Percentiles rank a stretch among this genome's conserved stretches.
These are phyloP conservation scores for Scaptomyza caliginosa DNA, from an alignment of 2,888 invertebrate species.

Conservation along the genomic window DNA sequence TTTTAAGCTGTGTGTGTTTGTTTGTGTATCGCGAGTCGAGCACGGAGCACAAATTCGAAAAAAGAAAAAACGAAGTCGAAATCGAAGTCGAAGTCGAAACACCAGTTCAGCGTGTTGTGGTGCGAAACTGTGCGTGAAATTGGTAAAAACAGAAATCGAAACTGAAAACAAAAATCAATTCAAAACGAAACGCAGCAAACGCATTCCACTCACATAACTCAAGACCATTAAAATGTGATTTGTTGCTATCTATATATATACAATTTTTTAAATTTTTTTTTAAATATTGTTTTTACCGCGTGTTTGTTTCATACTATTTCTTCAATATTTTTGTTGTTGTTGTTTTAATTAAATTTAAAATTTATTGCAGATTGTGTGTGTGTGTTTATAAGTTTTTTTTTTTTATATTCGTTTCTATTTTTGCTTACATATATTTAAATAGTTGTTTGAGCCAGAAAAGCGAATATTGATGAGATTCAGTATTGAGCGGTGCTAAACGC, in stretches of 20 bases:
- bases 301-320: conserved; percentile 15
- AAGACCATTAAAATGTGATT: conserved; percentile 46
- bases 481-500: conserved; percentile 26
- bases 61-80: too few relatives aligned
- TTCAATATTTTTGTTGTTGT: conserved; percentile 9
- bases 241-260: conserved; percentile 23
- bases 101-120: conserved; percentile 24
- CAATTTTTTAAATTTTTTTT: conserved; percentile 8
- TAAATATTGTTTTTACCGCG: conserved; percentile 35
- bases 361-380: conserved; percentile 26
- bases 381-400: conserved; percentile 22
- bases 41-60: conserved; percentile 20
- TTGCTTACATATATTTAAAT: conserved; percentile 33
- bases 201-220: conserved; percentile 39
- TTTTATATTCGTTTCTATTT: conserved; percentile 7
- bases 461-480: conserved; percentile 22
- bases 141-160: conserved; percentile 58
- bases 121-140: conserved; percentile 73
- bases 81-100: conserved; percentile 18
- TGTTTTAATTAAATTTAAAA: conserved; percentile 21
- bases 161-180: conserved; percentile 27
- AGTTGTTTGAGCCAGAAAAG: conserved; percentile 25
- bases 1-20: conserved; percentile 14
- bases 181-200: conserved; percentile 30
- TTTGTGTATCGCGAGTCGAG: conserved; percentile 4